Conservation (phyloP, 2,888 invertebrate genomes). For the Sympetrum striolatum region DNA sequence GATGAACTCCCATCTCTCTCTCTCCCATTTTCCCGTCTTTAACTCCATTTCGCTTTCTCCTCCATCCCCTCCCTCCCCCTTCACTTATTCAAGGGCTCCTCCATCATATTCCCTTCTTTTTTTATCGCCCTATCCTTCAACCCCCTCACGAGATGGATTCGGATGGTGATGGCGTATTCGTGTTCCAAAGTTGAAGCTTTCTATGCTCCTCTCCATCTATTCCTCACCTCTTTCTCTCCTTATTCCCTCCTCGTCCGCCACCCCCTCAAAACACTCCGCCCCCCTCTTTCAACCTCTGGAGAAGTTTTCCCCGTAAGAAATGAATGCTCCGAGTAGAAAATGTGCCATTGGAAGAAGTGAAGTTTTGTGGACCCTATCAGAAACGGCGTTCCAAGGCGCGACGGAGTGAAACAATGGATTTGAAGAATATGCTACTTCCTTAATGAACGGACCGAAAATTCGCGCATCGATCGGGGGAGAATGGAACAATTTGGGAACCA, state of each 20-base stretch:
- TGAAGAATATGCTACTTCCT: neutral
- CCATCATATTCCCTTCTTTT: neutral
- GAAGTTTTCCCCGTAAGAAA: neutral
- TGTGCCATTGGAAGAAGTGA: slow-evolving; percentile 32
- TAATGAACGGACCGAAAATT: neutral
- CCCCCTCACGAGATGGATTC: slow-evolving; percentile 15
- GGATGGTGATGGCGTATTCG: slow-evolving; percentile 36
- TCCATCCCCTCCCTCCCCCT: neutral
- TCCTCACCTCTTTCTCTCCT: neutral
- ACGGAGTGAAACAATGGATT: neutral
- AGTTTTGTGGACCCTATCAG: slow-evolving; percentile 8
- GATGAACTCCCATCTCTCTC: neutral
- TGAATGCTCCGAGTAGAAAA: slow-evolving; percentile 15
- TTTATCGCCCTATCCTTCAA: neutral
- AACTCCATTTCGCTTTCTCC: neutral
- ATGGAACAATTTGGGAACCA: neutral
- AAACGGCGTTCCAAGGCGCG: neutral
- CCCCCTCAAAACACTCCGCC: neutral
- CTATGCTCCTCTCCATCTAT: neutral
- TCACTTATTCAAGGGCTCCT: neutral
- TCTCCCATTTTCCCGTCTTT: neutral
- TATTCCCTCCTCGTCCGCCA: neutral
- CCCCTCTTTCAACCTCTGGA: slow-evolving; percentile 2
- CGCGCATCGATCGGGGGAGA: neutral
- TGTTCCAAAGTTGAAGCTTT: slow-evolving; percentile 16